Conservation (phyloP, 2,113 vertebrate species). For the Castor canadensis region DNA sequence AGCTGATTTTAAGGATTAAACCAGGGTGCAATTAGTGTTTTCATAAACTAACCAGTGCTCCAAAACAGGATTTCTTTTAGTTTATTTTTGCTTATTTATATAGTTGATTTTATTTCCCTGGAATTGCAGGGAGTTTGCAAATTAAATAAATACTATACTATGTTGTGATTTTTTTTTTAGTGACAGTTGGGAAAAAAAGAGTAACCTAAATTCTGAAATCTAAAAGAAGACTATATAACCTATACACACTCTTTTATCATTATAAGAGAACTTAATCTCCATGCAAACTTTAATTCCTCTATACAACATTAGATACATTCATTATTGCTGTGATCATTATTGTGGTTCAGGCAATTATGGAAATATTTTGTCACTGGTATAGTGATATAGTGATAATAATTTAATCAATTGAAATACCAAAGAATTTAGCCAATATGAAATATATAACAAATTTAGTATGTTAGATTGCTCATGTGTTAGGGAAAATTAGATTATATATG, state of each 20-base stretch:
- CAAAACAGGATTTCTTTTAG: not conserved
- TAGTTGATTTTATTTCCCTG: not conserved
- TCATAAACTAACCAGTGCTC: not conserved
- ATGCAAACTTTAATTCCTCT: not conserved
- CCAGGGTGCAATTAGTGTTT: not conserved
- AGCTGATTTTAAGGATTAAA: not conserved
- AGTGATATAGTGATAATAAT: not conserved
- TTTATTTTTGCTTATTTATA: not conserved
- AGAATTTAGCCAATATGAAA: not conserved
- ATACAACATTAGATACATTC: not conserved
- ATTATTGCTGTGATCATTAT: not conserved
- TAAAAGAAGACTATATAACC: not conserved
- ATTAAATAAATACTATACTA: not conserved
- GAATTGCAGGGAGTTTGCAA: not conserved
- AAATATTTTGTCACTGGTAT: not conserved
- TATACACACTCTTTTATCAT: not conserved
- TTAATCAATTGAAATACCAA: not conserved
- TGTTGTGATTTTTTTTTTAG: conserved; percentile 29
- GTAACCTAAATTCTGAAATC: not conserved
- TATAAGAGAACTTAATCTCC: not conserved
- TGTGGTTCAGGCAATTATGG: not conserved
- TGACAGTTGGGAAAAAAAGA: not conserved
- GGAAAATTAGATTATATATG: not conserved
- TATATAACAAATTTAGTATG: not conserved
- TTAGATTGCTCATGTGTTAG: not conserved